Evolutionary conservation across 2,888 invertebrate genomes (phyloP).

Genomic region (Chaitophorus viminalis): DNA sequence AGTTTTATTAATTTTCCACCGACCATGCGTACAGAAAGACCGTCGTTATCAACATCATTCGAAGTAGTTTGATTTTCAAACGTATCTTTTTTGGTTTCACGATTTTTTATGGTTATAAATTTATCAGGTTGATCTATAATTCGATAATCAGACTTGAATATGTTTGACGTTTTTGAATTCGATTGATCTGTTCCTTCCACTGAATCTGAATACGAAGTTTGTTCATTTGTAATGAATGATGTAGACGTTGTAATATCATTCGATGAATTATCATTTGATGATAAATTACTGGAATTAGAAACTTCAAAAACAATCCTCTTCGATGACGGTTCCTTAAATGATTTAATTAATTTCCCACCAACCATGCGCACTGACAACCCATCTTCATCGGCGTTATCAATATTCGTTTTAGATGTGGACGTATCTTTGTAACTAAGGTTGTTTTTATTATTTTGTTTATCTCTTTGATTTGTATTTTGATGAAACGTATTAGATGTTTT

Average conservation of each 20-base stretch:
- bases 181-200: not conserved
- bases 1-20: conserved; percentile 64
- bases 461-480: not conserved
- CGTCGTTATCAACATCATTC: not conserved
- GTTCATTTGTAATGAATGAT: conserved; percentile 27
- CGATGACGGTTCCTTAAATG: conserved; percentile 23
- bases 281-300: not conserved
- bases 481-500: not conserved
- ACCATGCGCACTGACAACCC: conserved; percentile 35
- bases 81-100: not conserved
- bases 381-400: not conserved
- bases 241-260: not conserved
- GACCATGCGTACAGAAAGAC: conserved; percentile 63
- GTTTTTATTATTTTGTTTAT: not conserved
- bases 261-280: not conserved
- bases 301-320: not conserved
- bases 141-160: not conserved
- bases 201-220: not conserved
- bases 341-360: conserved; percentile 54
- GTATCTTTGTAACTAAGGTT: not conserved
- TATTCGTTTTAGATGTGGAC: not conserved
- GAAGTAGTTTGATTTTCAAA: not conserved
- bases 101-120: not conserved
- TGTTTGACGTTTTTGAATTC: not conserved
- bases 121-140: not conserved